Base-by-base conservation (phyloP, 2,888 invertebrate species). In the Priapulus caudatus region DNA sequence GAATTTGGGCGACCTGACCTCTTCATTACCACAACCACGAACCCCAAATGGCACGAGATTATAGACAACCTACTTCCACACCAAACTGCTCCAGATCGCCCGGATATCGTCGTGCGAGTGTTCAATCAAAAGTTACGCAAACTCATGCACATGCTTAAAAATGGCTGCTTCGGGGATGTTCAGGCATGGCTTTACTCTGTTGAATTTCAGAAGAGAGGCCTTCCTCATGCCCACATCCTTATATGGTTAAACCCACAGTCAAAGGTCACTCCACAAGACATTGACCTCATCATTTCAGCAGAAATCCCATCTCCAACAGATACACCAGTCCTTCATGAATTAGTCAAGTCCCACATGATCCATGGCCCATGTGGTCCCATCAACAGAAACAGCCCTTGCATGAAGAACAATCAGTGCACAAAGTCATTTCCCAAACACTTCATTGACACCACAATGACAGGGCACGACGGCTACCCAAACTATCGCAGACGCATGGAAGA, bases 291-390 rank as follows among this genome's bases (percentile, higher is more conserved):
- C 10, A 52, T 60, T 5, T 47, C 21, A 44, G 58, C 63, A 1
- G 59, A 61, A 54, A 23, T 66, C 20, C 62, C 64, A 1, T 54
- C 60, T 45, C 23, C 43, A 5, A 23, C 43, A 2, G 22, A 3
- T 2, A 53, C 63, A 44, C 61, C 61, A 1, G 60, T 48, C 3
- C 58, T 72, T 20, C 58, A 62, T 57, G 57, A 63, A 2, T 60
- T 67, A 59, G 65, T 72, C 45, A 65, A 56, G 3, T 66, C 58
- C 50, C 59, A 67, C 48, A 73, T 71, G 59, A 54, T 64, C 43
- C 69, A 70, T 60, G 66, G 68, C 2, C 67, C 67, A 10, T 69
- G 68, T 58, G 71, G 70, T 52, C 53, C n/a, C 15, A 50, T 65
- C 10, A 69, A 68, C 57, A 49, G 43, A 3, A 57, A 54, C 52